Percentiles rank a stretch among this genome's conserved stretches.
Evolutionary conservation across 2,888 invertebrate genomes (phyloP).

Genomic region (Drosophila nr. perissopoda): DNA sequence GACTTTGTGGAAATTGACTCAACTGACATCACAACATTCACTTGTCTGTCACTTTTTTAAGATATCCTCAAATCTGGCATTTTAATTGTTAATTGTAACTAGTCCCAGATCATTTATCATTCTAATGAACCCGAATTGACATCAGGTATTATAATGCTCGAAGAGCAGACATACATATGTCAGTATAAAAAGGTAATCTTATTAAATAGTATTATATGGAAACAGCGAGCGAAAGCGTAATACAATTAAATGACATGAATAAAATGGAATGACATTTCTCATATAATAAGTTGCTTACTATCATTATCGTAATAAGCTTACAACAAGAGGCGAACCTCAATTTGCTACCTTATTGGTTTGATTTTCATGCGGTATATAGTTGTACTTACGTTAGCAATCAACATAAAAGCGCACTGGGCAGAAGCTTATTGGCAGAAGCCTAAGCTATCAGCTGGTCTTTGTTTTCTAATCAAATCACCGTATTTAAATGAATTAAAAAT

Average conservation of each 20-base stretch:
- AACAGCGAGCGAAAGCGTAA: conserved; percentile 6
- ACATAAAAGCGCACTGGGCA: background rate
- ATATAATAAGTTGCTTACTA: conserved; percentile 27
- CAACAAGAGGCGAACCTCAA: conserved; percentile 14
- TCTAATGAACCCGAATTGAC: background rate
- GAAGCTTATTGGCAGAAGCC: background rate
- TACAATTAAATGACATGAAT: background rate
- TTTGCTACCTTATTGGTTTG: conserved; percentile 24
- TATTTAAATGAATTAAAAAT: conserved; percentile 74
- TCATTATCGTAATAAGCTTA: conserved; percentile 18
- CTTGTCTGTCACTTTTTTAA: conserved; percentile 35
- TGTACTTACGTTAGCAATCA: background rate
- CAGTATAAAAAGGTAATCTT: conserved; percentile 46
- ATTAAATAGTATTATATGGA: conserved; percentile 33
- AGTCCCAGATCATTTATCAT: background rate
- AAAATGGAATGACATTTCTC: background rate
- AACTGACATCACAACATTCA: conserved; percentile 44
- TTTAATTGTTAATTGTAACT: conserved; percentile 1
- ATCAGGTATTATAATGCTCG: background rate
- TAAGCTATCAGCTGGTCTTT: conserved; percentile 17
- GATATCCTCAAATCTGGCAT: conserved; percentile 28
- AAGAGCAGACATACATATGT: conserved; percentile 19
- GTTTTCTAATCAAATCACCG: conserved; percentile 61
- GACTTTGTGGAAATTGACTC: conserved; percentile 38
- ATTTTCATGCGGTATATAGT: conserved; percentile 6